phyloP scores from a whole-genome alignment of 2,888 invertebrate genomes.

The Chaitophorus viminalis region DNA sequence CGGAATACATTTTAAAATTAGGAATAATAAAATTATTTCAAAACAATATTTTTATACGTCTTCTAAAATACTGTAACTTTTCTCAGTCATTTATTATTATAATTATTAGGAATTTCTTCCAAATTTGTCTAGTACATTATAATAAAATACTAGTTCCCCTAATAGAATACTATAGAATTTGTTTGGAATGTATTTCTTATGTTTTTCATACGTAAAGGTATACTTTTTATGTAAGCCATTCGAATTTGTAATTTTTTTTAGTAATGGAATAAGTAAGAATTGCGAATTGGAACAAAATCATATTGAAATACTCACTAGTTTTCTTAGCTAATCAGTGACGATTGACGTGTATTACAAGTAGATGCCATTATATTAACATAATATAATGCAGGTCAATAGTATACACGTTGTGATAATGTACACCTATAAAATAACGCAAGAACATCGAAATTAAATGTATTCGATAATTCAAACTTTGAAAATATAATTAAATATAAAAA shows the following conservation, averaged over 20 bases:
- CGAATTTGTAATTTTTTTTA: neutral
- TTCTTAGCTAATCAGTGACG: neutral
- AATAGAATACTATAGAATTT: constrained; percentile 26
- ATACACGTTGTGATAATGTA: constrained; percentile 19
- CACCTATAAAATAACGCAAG: neutral
- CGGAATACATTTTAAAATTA: neutral
- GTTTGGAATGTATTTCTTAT: constrained; percentile 19
- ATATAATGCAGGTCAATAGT: constrained; percentile 2
- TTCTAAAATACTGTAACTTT: constrained; percentile 11
- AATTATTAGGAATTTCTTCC: constrained; percentile 22
- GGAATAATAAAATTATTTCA: neutral
- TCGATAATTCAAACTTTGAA: too few relatives aligned
- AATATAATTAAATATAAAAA: too few relatives aligned
- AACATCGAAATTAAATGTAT: neutral
- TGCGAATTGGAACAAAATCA: neutral
- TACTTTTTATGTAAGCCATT: constrained; percentile 1
- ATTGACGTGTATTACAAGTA: constrained; percentile 8
- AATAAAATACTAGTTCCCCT: neutral
- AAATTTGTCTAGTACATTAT: neutral
- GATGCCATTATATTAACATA: too few relatives aligned
- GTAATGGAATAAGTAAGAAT: neutral
- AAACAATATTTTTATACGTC: neutral
- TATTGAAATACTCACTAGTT: constrained; percentile 11
- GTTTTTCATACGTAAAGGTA: constrained; percentile 21
- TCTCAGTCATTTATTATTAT: neutral